Conservation (phyloP, 2,888 invertebrate species). For the Zygogramma bicolorata region DNA sequence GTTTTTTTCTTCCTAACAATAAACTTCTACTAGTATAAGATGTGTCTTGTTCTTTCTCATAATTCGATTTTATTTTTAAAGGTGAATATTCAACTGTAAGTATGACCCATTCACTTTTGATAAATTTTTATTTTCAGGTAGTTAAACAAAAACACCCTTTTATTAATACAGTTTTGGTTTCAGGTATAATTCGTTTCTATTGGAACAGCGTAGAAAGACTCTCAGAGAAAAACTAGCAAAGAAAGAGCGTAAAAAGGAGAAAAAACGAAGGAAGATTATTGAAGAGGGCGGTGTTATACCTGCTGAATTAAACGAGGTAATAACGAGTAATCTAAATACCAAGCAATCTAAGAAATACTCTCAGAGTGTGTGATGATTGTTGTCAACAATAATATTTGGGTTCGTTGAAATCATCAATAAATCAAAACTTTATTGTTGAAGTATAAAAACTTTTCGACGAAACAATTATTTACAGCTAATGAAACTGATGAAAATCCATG, state of each 20-base stretch:
- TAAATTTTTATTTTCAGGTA: background rate
- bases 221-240: conserved; percentile 80
- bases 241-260: conserved; percentile 80
- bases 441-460: too few species aligned
- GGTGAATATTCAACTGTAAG: too few species aligned
- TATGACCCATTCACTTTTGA: background rate
- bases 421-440: too few species aligned
- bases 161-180: conserved; percentile 7
- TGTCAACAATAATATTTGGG: too few species aligned
- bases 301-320: conserved; percentile 58
- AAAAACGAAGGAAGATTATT: conserved; percentile 74
- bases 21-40: background rate
- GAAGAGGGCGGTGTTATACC: conserved; percentile 63
- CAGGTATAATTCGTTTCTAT: conserved; percentile 73
- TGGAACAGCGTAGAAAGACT: conserved; percentile 77
- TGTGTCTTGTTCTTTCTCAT: background rate
- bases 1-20: background rate
- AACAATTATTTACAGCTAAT: too few species aligned
- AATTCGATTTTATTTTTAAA: conserved; percentile 10
- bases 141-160: background rate
- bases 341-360: background rate
- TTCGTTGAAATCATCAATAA: too few species aligned
- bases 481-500: too few species aligned
- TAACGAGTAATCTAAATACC: too few species aligned
- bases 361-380: too few species aligned